Evolutionary conservation across 2,888 invertebrate species (phyloP).

Genomic region (Sarcophaga rosellei): DNA sequence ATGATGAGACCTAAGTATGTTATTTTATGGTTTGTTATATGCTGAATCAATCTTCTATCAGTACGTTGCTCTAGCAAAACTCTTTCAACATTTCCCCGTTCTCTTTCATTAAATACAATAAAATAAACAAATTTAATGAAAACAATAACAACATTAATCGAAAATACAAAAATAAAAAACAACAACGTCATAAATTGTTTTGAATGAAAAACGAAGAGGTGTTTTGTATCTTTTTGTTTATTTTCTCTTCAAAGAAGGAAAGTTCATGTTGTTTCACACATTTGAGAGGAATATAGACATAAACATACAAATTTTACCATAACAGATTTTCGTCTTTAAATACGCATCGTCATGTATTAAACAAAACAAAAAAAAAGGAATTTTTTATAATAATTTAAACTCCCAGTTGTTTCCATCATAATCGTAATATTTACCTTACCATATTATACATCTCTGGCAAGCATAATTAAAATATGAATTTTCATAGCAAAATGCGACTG

Average conservation of each 20-base stretch:
- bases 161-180: not conserved
- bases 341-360: not conserved
- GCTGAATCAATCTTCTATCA: no score
- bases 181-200: not conserved
- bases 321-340: conserved; percentile 14
- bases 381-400: no score
- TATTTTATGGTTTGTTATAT: no score
- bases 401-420: no score
- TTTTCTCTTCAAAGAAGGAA: conserved; percentile 4
- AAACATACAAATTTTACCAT: conserved; percentile 23
- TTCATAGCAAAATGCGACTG: no score
- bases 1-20: no score
- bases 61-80: no score
- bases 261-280: conserved; percentile 3
- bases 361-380: no score
- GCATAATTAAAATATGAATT: no score
- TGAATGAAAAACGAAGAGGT: conserved; percentile 2
- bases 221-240: conserved; percentile 31
- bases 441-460: no score
- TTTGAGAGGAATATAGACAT: not conserved
- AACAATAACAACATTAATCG: not conserved
- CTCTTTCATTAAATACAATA: not conserved
- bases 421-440: no score
- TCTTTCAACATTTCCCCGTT: not conserved
- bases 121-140: conserved; percentile 31